These are phyloP conservation scores for Coturnix japonica DNA, from an alignment of 2,113 vertebrate species.

Conservation along the genomic window DNA sequence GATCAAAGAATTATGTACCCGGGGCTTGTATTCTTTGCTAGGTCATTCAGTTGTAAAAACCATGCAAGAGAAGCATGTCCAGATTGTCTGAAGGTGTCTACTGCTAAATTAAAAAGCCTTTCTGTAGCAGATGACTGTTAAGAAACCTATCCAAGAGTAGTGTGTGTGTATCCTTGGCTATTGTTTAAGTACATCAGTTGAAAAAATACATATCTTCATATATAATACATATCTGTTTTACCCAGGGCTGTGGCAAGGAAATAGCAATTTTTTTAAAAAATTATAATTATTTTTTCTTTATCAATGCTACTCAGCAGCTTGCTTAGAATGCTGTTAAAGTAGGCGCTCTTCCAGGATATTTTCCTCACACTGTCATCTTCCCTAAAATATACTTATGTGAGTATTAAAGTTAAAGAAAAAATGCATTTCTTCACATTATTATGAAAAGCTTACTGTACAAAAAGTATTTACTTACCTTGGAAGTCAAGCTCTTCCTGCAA, in stretches of 20 bases:
- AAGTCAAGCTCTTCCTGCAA: slow-evolving; percentile 43
- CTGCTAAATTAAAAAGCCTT: neutral
- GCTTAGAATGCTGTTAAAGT: slow-evolving; percentile 55
- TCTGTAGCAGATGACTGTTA: neutral
- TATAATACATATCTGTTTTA: neutral
- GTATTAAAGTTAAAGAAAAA: slow-evolving; percentile 9
- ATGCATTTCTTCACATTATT: neutral
- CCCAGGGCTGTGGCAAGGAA: neutral
- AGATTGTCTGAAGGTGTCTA: neutral
- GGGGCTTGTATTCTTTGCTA: neutral
- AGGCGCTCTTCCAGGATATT: slow-evolving; percentile 47
- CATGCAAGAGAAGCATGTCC: neutral
- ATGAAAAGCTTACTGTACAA: neutral
- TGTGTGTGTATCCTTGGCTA: neutral
- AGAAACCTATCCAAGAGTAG: neutral
- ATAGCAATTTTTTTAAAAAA: neutral
- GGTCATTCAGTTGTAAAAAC: slow-evolving; percentile 5
- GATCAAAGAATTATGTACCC: neutral
- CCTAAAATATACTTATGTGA: neutral
- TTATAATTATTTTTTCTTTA: slow-evolving; percentile 15
- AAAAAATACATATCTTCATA: neutral
- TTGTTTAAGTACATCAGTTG: neutral
- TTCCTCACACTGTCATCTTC: slow-evolving; percentile 29
- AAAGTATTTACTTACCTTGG: slow-evolving; percentile 69
- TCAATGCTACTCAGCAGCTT: slow-evolving; percentile 50